A percentile compares a stretch with the other conserved stretches of the same genome.
phyloP scores from a whole-genome alignment of 2,113 vertebrate genomes.

The Oceanodroma tethys region DNA sequence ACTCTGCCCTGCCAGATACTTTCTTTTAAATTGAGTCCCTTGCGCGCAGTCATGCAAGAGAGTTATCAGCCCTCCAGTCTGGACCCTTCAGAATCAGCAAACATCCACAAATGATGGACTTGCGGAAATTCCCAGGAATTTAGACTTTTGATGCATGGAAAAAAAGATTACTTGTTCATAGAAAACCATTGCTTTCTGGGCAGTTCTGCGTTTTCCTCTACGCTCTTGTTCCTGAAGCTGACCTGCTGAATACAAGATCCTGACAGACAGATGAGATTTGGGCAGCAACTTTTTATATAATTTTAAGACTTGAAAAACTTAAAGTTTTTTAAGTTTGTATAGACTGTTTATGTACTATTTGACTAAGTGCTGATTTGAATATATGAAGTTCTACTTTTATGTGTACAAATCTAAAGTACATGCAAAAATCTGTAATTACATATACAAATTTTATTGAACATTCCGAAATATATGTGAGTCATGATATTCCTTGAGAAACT shows the following conservation, averaged over 20 bases:
- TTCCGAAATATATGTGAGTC: fast-evolving
- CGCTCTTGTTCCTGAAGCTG: neutral
- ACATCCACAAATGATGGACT: constrained; percentile 27
- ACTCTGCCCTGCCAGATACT: constrained; percentile 50
- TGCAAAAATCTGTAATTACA: neutral
- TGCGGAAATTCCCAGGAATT: constrained; percentile 46
- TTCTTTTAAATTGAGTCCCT: constrained; percentile 60
- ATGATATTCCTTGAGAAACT: neutral
- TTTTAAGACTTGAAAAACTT: neutral
- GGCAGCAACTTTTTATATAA: neutral
- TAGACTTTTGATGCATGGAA: neutral
- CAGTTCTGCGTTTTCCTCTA: neutral
- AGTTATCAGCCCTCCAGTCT: constrained; percentile 22
- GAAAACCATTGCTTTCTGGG: neutral
- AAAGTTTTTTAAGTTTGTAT: neutral
- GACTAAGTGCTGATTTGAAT: neutral
- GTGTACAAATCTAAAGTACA: neutral
- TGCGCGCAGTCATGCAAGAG: constrained; percentile 29
- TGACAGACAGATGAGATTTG: neutral
- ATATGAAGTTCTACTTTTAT: neutral
- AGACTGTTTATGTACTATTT: neutral
- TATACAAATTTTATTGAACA: neutral
- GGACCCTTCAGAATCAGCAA: constrained; percentile 37
- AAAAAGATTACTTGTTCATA: neutral
- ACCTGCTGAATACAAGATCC: neutral